These are phyloP conservation scores for Poeciliopsis presidionis DNA, from an alignment of 2,797 vertebrate species.

Conservation along the genomic window DNA sequence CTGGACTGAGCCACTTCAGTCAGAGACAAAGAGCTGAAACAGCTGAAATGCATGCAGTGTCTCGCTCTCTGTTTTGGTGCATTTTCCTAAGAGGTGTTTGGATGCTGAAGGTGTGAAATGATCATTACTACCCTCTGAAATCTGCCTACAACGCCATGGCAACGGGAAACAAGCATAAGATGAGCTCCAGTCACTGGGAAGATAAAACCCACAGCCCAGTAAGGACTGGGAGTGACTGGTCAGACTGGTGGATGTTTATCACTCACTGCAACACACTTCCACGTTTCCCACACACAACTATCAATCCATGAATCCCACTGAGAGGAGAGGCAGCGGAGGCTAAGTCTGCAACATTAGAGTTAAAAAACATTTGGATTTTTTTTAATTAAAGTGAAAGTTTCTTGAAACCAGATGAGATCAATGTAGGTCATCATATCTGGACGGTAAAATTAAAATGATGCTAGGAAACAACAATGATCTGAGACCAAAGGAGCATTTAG, in stretches of 20 bases:
- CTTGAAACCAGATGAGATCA: neutral
- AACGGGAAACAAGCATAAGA: constrained; percentile 71
- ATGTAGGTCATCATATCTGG: neutral
- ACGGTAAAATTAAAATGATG: neutral
- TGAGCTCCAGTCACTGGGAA: constrained; percentile 59
- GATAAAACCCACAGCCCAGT: constrained; percentile 60
- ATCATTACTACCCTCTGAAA: constrained; percentile 59
- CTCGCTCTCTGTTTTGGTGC: constrained; percentile 18
- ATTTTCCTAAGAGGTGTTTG: constrained; percentile 52
- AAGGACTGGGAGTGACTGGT: constrained; percentile 72
- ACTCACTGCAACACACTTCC: constrained; percentile 13
- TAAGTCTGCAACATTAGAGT: neutral
- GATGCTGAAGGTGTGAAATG: constrained; percentile 62
- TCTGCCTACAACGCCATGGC: constrained; percentile 70
- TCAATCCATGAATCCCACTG: constrained; percentile 21
- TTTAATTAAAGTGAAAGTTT: neutral
- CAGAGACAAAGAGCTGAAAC: constrained; percentile 37
- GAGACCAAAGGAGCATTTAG: neutral
- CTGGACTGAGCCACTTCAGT: constrained; percentile 18
- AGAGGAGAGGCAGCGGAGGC: constrained; percentile 16
- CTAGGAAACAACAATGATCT: neutral
- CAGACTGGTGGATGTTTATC: constrained; percentile 61
- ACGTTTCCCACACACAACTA: constrained; percentile 13
- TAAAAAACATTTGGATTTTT: neutral
- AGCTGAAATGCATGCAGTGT: constrained; percentile 17